Base-by-base conservation (phyloP, 2,888 invertebrate species). In the Branchipolynoe longqiensis region DNA sequence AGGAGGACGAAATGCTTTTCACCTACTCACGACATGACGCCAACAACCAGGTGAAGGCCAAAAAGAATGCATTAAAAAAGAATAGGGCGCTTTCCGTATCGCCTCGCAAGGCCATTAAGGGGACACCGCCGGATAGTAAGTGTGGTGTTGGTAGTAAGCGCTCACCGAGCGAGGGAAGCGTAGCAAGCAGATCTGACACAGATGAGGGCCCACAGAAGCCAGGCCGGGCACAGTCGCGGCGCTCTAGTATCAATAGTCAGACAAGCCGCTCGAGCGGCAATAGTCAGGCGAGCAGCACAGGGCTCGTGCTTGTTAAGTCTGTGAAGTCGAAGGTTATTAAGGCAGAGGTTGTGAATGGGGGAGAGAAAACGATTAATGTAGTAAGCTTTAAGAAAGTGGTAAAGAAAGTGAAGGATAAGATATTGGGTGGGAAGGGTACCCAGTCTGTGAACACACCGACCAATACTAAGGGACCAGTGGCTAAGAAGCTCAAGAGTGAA, bases 11-110 rank as follows among this genome's bases (percentile, higher is more conserved):
- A 89, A 95, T 95, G 91, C 95, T 96, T 89, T 94, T 97, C 90
- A 97, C 97, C 36, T 97, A 96, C 93, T 95, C 96, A 82, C 95
- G 96, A 87, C 96, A 96, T 94, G 97, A 97, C 92, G 96, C 96
- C 89, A 95, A 95, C 91, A 96, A 96, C 95, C 97, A 97, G 97
- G 97, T 97, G 96, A 81, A 85, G 62, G 6, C 82, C 48, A 85
- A 82, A 59, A 84, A 69, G 56, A 58, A 82, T 36, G 33, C 58
- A 6, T 28, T 33, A 36, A 82, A 82, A 82, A 58, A 22, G 38
- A 38, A 82, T n/a, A 58, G 58, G 58, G 48, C 81, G 14, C 54
- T 31, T 3, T 3, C 28, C 4, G 33, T 31, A 1, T 33, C 58
- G 12, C 1, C 36, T 3, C 56, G 58, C 8, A 18, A 6, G 48